A percentile compares a stretch with the other conserved stretches of the same genome.
Conservation (phyloP, 2,113 vertebrate genomes). For the Cyprinodon tularosa region DNA sequence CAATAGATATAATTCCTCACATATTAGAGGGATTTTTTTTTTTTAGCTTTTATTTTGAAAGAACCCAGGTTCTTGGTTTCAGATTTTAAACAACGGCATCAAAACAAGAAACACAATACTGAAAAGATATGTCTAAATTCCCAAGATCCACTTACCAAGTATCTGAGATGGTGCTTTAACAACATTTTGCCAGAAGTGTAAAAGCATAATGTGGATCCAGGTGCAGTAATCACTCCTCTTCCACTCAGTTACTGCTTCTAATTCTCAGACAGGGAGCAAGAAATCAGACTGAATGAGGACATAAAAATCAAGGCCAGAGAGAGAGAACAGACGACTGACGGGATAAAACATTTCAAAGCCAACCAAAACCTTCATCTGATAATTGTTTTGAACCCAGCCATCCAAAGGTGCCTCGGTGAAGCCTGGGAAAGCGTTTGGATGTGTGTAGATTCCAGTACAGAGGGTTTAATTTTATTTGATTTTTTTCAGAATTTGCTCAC, state of each 20-base stretch:
- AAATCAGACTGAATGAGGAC: background rate
- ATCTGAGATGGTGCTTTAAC: background rate
- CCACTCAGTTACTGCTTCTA: constrained; percentile 4
- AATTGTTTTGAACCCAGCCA: background rate
- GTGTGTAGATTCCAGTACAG: constrained; percentile 4
- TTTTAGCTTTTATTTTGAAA: background rate
- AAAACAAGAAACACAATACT: background rate
- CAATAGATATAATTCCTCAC: constrained; percentile 9
- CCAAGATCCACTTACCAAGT: background rate
- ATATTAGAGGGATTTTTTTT: background rate
- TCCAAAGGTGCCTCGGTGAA: background rate
- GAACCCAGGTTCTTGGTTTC: constrained; percentile 5
- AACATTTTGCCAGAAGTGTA: background rate
- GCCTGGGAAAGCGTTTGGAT: background rate
- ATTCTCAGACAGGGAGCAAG: background rate
- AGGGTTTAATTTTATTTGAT: background rate
- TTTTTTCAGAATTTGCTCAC: constrained; percentile 18
- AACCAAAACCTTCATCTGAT: constrained; percentile 1
- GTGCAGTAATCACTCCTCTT: background rate
- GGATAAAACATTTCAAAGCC: background rate
- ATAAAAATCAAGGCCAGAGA: constrained; percentile 3
- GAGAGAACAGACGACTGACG: background rate
- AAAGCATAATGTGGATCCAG: background rate
- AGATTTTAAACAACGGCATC: constrained; percentile 1
- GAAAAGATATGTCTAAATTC: constrained; percentile 19